Base-by-base conservation (phyloP, 2,113 vertebrate genomes). In the Phocoena phocoena region DNA sequence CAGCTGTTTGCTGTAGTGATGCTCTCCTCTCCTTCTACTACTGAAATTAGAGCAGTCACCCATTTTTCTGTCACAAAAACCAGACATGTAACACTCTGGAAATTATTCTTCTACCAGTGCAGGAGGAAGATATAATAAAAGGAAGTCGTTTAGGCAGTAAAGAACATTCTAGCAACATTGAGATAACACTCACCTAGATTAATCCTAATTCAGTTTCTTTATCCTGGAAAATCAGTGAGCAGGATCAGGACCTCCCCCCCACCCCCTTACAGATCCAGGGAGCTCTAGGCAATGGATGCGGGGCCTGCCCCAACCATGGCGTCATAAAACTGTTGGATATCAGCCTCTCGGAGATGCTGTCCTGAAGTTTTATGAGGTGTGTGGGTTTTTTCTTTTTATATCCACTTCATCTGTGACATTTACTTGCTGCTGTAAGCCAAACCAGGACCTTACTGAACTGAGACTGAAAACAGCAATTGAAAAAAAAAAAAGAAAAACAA, bases 71-170 rank as follows among this genome's bases (percentile, higher is more conserved):
- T 94, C 90, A 86, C 81, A 63, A 93, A 95, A 90, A 63, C 73
- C 67, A 96, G 91, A 83, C 82, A 58, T 1, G 5, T 82, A 92
- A 95, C 53, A 38, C 65, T 97, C 93, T 67, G 79, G 74, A 90
- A 95, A 96, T 96, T 73, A 93, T 79, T 96, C 91, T 96, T 92
- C 76, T 80, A 68, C 63, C 50, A 71, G 47, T 44, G 76, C 67
- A 67, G 91, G 90, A 96, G 81, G 95, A 60, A 88, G 95, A 92
- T 53, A 71, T 33, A 86, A 97, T 93, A 83, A 95, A 89, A 87
- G 63, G 85, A 89, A 94, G 63, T 88, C 3, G 0, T 81, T 86
- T 70, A 41, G 55, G 80, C 83, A 63, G 68, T 12, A 31, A 89
- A 90, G 88, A 96, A 38, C 36, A 20, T 47, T 90, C 81, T n/a